Evolutionary conservation across 2,888 invertebrate genomes (phyloP).

Genomic region (Exephanes ischioxanthus): DNA sequence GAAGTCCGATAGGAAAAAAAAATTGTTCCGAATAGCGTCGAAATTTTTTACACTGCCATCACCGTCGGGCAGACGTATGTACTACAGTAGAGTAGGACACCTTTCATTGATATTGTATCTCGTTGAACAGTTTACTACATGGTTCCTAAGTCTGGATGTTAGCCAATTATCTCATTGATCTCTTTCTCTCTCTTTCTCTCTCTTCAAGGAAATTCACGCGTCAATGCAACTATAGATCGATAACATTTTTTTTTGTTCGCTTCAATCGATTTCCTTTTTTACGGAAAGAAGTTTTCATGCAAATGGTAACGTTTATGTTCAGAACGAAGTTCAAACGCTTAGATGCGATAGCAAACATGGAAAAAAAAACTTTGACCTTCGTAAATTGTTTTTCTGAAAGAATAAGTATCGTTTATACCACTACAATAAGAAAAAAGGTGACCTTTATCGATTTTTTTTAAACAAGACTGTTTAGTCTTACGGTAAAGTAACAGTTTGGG

Average conservation of each 20-base stretch:
- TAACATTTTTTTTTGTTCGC: background rate
- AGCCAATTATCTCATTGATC: slow-evolving; percentile 47
- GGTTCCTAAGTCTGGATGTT: slow-evolving; percentile 60
- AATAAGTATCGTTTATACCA: background rate
- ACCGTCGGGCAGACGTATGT: slow-evolving; percentile 42
- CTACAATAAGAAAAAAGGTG: background rate
- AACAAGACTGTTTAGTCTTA: background rate
- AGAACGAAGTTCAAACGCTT: background rate
- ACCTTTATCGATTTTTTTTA: background rate
- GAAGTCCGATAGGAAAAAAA: slow-evolving; percentile 20
- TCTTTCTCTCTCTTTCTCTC: background rate
- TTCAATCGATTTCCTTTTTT: background rate
- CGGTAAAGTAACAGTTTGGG: background rate
- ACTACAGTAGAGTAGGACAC: slow-evolving; percentile 32
- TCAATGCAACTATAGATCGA: background rate
- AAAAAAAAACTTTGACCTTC: background rate
- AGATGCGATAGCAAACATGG: background rate
- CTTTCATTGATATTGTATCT: slow-evolving; percentile 49
- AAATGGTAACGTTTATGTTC: background rate
- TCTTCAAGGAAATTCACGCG: background rate
- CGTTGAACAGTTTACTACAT: slow-evolving; percentile 55
- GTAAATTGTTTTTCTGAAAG: background rate
- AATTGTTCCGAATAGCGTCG: slow-evolving; percentile 28
- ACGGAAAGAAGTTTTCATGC: background rate
- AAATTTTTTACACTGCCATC: slow-evolving; percentile 57